Evolutionary conservation across 2,888 invertebrate species (phyloP).

Genomic region (Gymnosoma rotundatum): DNA sequence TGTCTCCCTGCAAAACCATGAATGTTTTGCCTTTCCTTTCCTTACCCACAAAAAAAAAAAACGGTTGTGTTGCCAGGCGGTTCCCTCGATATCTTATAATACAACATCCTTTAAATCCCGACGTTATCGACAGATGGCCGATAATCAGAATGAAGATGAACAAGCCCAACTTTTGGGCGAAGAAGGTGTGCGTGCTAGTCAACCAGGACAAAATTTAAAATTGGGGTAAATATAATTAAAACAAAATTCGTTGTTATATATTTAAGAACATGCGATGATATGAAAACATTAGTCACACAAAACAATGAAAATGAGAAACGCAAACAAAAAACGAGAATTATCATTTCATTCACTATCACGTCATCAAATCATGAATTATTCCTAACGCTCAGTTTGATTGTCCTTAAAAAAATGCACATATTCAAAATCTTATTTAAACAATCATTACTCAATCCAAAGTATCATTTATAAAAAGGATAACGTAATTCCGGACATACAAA

Average conservation of each 20-base stretch:
- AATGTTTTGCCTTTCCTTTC: slow-evolving; percentile 47
- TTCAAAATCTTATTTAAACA: slow-evolving; percentile 20
- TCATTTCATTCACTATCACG: slow-evolving; percentile 47
- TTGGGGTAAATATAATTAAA: slow-evolving; percentile 91
- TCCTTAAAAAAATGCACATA: slow-evolving; percentile 68
- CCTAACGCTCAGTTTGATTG: slow-evolving; percentile 70
- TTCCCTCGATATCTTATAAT: slow-evolving; percentile 83
- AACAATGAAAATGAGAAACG: slow-evolving; percentile 42
- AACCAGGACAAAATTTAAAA: slow-evolving; percentile 95
- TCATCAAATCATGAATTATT: slow-evolving; percentile 59
- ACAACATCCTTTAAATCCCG: slow-evolving; percentile 80
- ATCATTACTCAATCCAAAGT: not conserved
- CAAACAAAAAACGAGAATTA: slow-evolving; percentile 67
- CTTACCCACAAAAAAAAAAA: slow-evolving; percentile 42
- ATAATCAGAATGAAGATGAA: slow-evolving; percentile 97
- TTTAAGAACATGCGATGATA: slow-evolving; percentile 24
- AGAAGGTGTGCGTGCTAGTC: slow-evolving; percentile 93
- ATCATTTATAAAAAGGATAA: too few relatives aligned
- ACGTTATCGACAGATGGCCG: slow-evolving; percentile 92
- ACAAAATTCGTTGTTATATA: slow-evolving; percentile 48
- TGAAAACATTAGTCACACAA: slow-evolving; percentile 56
- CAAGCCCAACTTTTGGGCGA: slow-evolving; percentile 98
- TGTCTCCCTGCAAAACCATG: slow-evolving; percentile 37
- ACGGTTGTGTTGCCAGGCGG: slow-evolving; percentile 84
- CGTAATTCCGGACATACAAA: too few relatives aligned